phyloP scores from a whole-genome alignment of 2,888 invertebrate genomes.

The Aspidiotus rigidus region DNA sequence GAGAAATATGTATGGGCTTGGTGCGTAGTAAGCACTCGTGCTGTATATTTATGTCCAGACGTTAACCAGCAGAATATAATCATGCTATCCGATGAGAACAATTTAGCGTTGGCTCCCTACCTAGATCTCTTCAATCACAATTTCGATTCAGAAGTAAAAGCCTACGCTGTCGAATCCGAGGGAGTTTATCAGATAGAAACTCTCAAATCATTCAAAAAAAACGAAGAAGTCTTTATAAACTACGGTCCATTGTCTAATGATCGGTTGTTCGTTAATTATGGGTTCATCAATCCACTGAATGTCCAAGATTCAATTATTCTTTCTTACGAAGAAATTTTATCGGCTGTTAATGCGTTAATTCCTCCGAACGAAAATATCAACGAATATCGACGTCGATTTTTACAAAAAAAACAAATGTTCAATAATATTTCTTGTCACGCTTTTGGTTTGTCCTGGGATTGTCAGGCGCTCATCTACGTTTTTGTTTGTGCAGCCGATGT shows the following conservation, averaged over 20 bases:
- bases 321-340: slow-evolving; percentile 46
- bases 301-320: slow-evolving; percentile 55
- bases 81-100: slow-evolving; percentile 41
- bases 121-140: slow-evolving; percentile 86
- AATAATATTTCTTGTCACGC: slow-evolving; percentile 37
- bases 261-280: slow-evolving; percentile 76
- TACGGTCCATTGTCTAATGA: slow-evolving; percentile 75
- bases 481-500: slow-evolving; percentile 36
- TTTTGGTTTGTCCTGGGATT: slow-evolving; percentile 40
- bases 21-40: slow-evolving; percentile 64
- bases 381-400: slow-evolving; percentile 50
- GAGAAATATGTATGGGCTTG: slow-evolving; percentile 60
- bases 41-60: slow-evolving; percentile 52
- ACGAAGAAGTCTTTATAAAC: slow-evolving; percentile 74
- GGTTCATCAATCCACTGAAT: slow-evolving; percentile 65
- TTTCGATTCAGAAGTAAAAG: slow-evolving; percentile 52
- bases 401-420: slow-evolving; percentile 52
- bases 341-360: slow-evolving; percentile 35
- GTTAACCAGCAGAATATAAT: slow-evolving; percentile 37
- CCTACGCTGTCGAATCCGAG: slow-evolving; percentile 43
- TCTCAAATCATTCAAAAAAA: slow-evolving; percentile 49
- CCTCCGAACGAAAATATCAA: slow-evolving; percentile 35
- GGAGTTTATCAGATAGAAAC: slow-evolving; percentile 51
- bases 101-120: slow-evolving; percentile 70
- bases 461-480: slow-evolving; percentile 38